Conservation (phyloP, 2,113 vertebrate genomes). For the Polypterus bichir region DNA sequence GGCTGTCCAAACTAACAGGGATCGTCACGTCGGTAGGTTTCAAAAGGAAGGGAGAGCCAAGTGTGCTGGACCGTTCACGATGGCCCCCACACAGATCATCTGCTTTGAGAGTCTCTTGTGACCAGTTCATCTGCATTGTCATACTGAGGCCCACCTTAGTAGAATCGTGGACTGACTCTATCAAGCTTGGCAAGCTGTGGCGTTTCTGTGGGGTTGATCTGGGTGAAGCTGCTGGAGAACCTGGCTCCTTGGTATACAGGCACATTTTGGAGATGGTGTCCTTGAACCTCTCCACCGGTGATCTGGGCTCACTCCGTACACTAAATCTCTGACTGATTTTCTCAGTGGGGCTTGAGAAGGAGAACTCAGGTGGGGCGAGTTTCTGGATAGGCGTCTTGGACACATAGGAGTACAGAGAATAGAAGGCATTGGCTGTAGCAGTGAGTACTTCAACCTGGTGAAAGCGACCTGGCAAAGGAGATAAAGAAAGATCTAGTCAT, state of each 20-base stretch:
- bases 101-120: neutral
- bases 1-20: too few species aligned
- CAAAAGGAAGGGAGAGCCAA: too few species aligned
- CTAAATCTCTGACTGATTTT: slow-evolving; percentile 33
- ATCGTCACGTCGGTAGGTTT: too few species aligned
- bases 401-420: slow-evolving; percentile 79
- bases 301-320: slow-evolving; percentile 39
- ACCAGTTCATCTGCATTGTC: too few species aligned
- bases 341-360: slow-evolving; percentile 42
- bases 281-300: slow-evolving; percentile 63
- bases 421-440: slow-evolving; percentile 71
- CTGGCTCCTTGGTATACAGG: slow-evolving; percentile 43
- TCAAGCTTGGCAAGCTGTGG: slow-evolving; percentile 45
- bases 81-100: too few species aligned
- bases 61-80: too few species aligned
- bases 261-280: slow-evolving; percentile 76
- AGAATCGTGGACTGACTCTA: slow-evolving; percentile 38
- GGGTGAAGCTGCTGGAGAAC: slow-evolving; percentile 35
- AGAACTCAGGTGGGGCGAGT: slow-evolving; percentile 51
- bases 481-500: neutral
- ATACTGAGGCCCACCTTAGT: slow-evolving; percentile 8
- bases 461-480: slow-evolving; percentile 64
- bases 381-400: slow-evolving; percentile 73
- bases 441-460: slow-evolving; percentile 75
- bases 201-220: slow-evolving; percentile 31